Conservation (phyloP, 2,113 vertebrate genomes). For the Chlorodrepanis virens region DNA sequence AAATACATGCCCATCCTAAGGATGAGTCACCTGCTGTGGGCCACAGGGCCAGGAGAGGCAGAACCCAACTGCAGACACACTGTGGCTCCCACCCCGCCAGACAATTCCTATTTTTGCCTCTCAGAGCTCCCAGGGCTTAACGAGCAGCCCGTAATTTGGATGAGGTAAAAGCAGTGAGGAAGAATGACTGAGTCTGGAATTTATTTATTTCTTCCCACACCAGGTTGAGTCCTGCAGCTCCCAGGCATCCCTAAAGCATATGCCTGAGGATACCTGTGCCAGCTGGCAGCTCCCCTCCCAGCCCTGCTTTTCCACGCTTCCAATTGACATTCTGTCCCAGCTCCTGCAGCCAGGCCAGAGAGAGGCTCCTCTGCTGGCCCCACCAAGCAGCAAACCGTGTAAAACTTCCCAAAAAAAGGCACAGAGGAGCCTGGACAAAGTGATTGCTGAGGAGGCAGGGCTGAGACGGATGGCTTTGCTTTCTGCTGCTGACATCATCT, state of each 20-base stretch:
- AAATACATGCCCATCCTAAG: not conserved
- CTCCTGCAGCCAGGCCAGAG: constrained; percentile 15
- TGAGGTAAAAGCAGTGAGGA: not conserved
- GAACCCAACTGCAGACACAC: not conserved
- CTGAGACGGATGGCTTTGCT: not conserved
- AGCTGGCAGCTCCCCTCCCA: constrained; percentile 34
- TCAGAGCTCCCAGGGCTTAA: not conserved
- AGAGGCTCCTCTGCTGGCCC: constrained; percentile 18
- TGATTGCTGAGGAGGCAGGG: not conserved
- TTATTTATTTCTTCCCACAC: not conserved
- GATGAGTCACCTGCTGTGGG: not conserved
- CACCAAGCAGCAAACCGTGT: not conserved
- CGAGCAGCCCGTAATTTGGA: not conserved
- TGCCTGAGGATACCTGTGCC: not conserved
- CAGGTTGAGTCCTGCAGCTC: not conserved
- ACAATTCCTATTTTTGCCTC: not conserved
- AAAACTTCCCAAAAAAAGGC: not conserved
- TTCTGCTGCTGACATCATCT: constrained; percentile 9
- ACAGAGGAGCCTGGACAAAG: not conserved
- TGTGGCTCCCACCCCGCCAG: not conserved
- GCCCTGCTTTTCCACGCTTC: not conserved
- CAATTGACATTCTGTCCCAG: constrained; percentile 8
- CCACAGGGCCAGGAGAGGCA: not conserved
- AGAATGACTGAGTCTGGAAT: not conserved
- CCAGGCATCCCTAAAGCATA: constrained; percentile 30